Percentiles rank a stretch among this genome's conserved stretches.
phyloP scores from a whole-genome alignment of 2,888 invertebrate genomes.

The Melanchra persicariae region DNA sequence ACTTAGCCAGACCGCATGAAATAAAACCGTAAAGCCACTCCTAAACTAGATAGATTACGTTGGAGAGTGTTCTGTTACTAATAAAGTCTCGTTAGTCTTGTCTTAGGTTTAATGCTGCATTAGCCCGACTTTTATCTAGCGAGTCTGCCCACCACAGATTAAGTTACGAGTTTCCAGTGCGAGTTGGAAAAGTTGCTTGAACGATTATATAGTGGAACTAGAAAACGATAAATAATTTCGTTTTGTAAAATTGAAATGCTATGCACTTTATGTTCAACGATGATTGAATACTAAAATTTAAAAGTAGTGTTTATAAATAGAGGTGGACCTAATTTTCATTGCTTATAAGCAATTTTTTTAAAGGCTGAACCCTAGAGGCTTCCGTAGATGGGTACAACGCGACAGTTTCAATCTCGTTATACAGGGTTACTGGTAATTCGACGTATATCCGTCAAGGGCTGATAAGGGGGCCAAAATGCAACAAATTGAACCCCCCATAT shows the following conservation, averaged over 20 bases:
- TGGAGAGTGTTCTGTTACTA: constrained; percentile 61
- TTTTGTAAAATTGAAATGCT: constrained; percentile 14
- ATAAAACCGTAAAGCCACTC: constrained; percentile 42
- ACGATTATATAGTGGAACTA: constrained; percentile 31
- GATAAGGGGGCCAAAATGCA: too few relatives aligned
- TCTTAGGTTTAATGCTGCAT: constrained; percentile 61
- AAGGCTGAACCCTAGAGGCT: too few relatives aligned
- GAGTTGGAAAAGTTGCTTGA: constrained; percentile 50
- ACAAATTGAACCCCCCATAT: too few relatives aligned
- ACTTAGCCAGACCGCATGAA: constrained; percentile 15
- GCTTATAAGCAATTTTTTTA: too few relatives aligned
- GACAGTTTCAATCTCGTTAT: too few relatives aligned
- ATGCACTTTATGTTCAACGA: neutral
- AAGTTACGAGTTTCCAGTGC: constrained; percentile 54
- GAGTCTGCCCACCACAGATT: constrained; percentile 57
- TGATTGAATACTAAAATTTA: neutral
- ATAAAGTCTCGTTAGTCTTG: constrained; percentile 65
- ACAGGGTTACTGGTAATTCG: too few relatives aligned
- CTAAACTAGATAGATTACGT: constrained; percentile 58
- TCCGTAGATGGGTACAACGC: too few relatives aligned
- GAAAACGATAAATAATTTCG: constrained; percentile 25
- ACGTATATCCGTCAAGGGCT: too few relatives aligned
- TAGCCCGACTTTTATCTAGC: constrained; percentile 61
- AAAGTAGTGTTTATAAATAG: too few relatives aligned
- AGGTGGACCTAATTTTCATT: too few relatives aligned